Evolutionary conservation across 2,888 invertebrate species (phyloP).

Genomic region (Glomeris marginata): DNA sequence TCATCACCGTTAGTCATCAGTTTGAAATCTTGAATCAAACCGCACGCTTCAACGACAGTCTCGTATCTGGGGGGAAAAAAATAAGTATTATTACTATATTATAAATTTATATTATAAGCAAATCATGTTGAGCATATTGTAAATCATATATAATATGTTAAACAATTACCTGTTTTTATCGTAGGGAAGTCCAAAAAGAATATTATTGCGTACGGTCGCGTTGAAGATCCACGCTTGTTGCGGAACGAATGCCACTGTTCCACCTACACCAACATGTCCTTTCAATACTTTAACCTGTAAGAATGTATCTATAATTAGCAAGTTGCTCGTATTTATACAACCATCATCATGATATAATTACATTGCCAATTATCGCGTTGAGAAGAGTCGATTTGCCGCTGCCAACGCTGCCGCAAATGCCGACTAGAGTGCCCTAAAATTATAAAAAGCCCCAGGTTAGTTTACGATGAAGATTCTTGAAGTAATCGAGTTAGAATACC

Average conservation of each 20-base stretch:
- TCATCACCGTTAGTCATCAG: slow-evolving; percentile 33
- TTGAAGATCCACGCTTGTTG: slow-evolving; percentile 35
- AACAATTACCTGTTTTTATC: slow-evolving; percentile 21
- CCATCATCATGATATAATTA: slow-evolving; percentile 19
- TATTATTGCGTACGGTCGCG: slow-evolving; percentile 32
- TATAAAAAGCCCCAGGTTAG: slow-evolving; percentile 12
- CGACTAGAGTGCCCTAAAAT: slow-evolving; percentile 35
- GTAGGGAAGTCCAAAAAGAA: slow-evolving; percentile 31
- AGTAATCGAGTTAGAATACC: too few relatives aligned
- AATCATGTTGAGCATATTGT: slow-evolving; percentile 16
- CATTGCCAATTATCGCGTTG: slow-evolving; percentile 38
- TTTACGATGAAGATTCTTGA: too few relatives aligned
- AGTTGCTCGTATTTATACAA: neutral
- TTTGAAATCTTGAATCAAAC: slow-evolving; percentile 32
- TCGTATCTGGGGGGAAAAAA: slow-evolving; percentile 25
- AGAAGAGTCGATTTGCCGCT: slow-evolving; percentile 42
- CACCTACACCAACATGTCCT: slow-evolving; percentile 29
- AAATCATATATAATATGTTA: neutral
- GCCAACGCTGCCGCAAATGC: slow-evolving; percentile 42
- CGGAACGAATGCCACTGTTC: slow-evolving; percentile 30
- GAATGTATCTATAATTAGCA: neutral
- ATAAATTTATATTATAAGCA: slow-evolving; percentile 1
- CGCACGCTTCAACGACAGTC: slow-evolving; percentile 30
- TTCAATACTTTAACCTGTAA: slow-evolving; percentile 15
- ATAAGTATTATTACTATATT: too few relatives aligned